Conservation (phyloP, 2,888 invertebrate genomes). For the Cheilosia grossa region DNA sequence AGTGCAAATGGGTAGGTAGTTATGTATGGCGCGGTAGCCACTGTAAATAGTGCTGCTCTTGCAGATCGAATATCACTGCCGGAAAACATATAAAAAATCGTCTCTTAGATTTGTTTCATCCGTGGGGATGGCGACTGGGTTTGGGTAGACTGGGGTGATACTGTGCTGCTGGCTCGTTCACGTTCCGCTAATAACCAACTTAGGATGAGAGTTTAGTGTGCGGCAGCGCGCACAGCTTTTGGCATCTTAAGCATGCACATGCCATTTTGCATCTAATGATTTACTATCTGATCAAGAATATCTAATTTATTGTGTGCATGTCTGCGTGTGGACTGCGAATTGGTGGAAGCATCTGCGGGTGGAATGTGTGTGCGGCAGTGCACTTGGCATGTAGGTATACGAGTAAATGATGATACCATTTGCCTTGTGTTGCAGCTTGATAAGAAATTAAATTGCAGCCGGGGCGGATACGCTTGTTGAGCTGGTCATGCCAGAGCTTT, state of each 20-base stretch:
- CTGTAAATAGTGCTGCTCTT: slow-evolving; percentile 46
- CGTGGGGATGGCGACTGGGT: slow-evolving; percentile 19
- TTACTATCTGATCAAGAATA: slow-evolving; percentile 75
- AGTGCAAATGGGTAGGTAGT: slow-evolving; percentile 67
- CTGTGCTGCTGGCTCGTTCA: slow-evolving; percentile 45
- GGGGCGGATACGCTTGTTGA: slow-evolving; percentile 7
- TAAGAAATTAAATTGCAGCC: slow-evolving; percentile 8
- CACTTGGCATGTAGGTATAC: slow-evolving; percentile 1
- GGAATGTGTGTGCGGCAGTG: slow-evolving; percentile 50
- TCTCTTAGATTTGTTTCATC: slow-evolving; percentile 63
- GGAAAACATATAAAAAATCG: slow-evolving; percentile 74
- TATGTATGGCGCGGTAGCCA: slow-evolving; percentile 37
- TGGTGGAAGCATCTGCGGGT: slow-evolving; percentile 10
- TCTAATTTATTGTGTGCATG: slow-evolving; percentile 74
- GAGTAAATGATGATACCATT: slow-evolving; percentile 13
- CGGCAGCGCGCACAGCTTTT: slow-evolving; percentile 51
- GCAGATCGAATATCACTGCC: slow-evolving; percentile 74
- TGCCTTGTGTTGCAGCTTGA: slow-evolving; percentile 4
- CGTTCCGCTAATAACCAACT: slow-evolving; percentile 69
- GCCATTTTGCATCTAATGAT: slow-evolving; percentile 75
- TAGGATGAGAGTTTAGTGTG: slow-evolving; percentile 70
- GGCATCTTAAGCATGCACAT: slow-evolving; percentile 72
- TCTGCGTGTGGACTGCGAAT: slow-evolving; percentile 41
- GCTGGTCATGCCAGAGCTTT: background rate
- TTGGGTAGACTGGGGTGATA: background rate